phyloP scores from a whole-genome alignment of 2,888 invertebrate species.

The Meiosimyza platycephala region DNA sequence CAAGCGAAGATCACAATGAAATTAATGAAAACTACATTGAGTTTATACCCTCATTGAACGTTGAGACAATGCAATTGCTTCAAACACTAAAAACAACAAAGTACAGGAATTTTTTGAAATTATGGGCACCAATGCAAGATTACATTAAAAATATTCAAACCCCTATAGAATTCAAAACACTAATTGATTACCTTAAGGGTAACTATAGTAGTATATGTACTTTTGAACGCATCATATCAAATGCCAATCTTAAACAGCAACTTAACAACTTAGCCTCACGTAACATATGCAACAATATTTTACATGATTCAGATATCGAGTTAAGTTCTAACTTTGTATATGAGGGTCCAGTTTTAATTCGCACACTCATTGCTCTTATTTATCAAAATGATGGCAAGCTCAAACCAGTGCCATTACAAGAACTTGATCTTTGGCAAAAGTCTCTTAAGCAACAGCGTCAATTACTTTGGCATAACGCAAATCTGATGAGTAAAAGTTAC shows the following conservation, averaged over 20 bases:
- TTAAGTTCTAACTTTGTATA: constrained; percentile 53
- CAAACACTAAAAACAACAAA: constrained; percentile 43
- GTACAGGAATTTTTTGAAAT: constrained; percentile 45
- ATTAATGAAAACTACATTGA: constrained; percentile 55
- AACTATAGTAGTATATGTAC: constrained; percentile 58
- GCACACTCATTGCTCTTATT: constrained; percentile 52
- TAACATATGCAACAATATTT: constrained; percentile 45
- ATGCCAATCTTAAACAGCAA: constrained; percentile 47
- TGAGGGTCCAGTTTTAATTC: constrained; percentile 57
- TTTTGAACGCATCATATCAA: constrained; percentile 50
- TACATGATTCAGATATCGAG: constrained; percentile 43
- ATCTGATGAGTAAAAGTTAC: constrained; percentile 47
- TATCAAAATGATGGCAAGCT: constrained; percentile 57
- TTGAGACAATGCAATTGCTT: constrained; percentile 52
- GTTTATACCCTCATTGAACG: constrained; percentile 52
- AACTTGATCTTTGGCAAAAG: constrained; percentile 57
- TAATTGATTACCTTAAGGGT: constrained; percentile 49
- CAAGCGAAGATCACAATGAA: constrained; percentile 14
- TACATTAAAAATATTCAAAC: constrained; percentile 36
- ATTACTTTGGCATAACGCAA: constrained; percentile 71
- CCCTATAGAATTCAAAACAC: constrained; percentile 42
- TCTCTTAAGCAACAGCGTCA: constrained; percentile 63
- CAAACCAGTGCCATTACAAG: constrained; percentile 58
- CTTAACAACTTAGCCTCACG: constrained; percentile 56
- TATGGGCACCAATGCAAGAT: constrained; percentile 45